Percentiles rank a stretch among this genome's conserved stretches.
These are phyloP conservation scores for Scatophagus argus DNA, from an alignment of 2,113 vertebrate species.

Conservation along the genomic window DNA sequence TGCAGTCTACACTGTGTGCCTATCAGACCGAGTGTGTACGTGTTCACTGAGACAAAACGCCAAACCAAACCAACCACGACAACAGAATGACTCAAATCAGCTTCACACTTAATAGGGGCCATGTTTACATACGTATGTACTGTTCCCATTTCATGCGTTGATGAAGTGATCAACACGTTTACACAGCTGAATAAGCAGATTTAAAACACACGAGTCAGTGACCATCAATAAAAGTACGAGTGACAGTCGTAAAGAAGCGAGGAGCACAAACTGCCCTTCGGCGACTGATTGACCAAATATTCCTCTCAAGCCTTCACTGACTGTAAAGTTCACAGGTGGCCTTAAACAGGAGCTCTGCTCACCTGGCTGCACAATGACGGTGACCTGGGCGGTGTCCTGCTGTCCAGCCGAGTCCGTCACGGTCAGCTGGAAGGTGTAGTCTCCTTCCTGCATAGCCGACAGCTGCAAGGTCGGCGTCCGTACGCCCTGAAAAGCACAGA, in stretches of 20 bases:
- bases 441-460: slow-evolving; percentile 97
- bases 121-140: background rate
- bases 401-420: slow-evolving; percentile 95
- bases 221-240: background rate
- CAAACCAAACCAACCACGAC: too few relatives aligned
- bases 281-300: background rate
- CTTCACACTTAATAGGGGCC: background rate
- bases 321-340: background rate
- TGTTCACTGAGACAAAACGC: background rate
- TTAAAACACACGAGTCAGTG: background rate
- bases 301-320: background rate
- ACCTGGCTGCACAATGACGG: slow-evolving; percentile 98
- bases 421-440: slow-evolving; percentile 97
- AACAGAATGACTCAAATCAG: background rate
- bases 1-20: background rate
- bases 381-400: slow-evolving; percentile 94
- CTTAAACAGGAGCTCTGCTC: slow-evolving; percentile 44
- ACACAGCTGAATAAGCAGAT: slow-evolving; percentile 4
- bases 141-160: background rate
- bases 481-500: slow-evolving; percentile 86
- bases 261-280: background rate
- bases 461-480: slow-evolving; percentile 93
- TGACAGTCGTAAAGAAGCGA: background rate
- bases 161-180: background rate
- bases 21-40: background rate